phyloP scores from a whole-genome alignment of 2,797 vertebrate genomes.

The Eulemur albifrons region DNA sequence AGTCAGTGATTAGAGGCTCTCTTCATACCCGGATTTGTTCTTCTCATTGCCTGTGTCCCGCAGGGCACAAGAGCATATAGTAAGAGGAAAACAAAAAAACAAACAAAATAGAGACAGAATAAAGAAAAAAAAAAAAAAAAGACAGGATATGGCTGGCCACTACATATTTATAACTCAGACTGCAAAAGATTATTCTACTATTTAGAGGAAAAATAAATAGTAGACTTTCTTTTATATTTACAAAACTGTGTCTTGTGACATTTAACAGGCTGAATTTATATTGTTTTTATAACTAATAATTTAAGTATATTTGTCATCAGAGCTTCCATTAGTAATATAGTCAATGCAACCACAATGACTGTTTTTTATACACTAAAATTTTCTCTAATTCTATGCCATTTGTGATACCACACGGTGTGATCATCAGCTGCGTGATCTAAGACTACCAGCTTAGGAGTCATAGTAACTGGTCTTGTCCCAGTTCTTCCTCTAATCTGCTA shows the following conservation, averaged over 20 bases:
- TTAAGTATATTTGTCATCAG: neutral
- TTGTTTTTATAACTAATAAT: neutral
- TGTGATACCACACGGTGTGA: neutral
- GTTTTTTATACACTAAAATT: neutral
- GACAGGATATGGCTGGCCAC: neutral
- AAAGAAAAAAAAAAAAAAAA: neutral
- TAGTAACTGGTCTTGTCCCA: neutral
- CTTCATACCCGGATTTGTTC: neutral
- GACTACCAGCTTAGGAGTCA: neutral
- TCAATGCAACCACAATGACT: neutral
- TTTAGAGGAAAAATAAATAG: neutral
- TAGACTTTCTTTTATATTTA: neutral
- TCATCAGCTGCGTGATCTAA: neutral
- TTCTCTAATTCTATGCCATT: neutral
- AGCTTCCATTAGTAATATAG: neutral
- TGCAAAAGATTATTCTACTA: neutral
- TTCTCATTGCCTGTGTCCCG: neutral
- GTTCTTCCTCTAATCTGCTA: neutral
- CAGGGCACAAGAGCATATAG: rapidly evolving
- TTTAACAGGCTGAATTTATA: neutral
- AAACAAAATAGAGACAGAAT: neutral
- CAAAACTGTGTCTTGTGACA: neutral
- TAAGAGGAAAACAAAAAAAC: neutral
- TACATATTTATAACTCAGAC: neutral
- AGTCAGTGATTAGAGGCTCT: neutral